Conservation (phyloP, 2,888 invertebrate species). For the Heteromyza rotundicornis region DNA sequence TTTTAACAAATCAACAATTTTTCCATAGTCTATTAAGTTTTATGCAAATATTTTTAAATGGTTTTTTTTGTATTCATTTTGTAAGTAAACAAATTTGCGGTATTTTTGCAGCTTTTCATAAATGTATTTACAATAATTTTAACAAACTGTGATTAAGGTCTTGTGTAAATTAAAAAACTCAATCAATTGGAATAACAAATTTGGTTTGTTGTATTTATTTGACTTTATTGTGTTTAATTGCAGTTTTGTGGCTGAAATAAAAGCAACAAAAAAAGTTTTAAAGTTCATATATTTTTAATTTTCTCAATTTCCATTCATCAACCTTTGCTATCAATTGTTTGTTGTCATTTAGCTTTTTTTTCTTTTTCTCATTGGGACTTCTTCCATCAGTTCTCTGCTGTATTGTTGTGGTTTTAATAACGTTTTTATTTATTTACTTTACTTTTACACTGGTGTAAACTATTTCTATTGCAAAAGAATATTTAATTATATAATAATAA, state of each 20-base stretch:
- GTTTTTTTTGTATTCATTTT: constrained; percentile 20
- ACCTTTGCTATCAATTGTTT: too few species aligned
- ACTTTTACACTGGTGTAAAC: neutral
- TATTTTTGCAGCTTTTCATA: neutral
- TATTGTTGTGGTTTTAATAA: too few species aligned
- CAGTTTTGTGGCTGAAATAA: neutral
- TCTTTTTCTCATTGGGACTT: too few species aligned
- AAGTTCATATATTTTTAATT: neutral
- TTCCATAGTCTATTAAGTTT: neutral
- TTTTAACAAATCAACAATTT: neutral
- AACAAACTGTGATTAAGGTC: neutral
- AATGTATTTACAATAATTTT: neutral
- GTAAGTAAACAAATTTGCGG: too few species aligned
- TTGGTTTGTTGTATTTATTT: too few species aligned
- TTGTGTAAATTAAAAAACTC: neutral
- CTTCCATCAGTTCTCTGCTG: too few species aligned
- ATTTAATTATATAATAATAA: constrained; percentile 25
- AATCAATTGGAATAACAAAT: too few species aligned
- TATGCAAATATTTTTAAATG: too few species aligned
- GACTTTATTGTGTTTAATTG: too few species aligned
- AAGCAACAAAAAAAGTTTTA: neutral
- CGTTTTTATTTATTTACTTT: too few species aligned
- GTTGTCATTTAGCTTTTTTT: too few species aligned
- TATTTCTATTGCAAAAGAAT: neutral
- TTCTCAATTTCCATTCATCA: too few species aligned